Evolutionary conservation across 2,888 invertebrate genomes (phyloP).

Genomic region (Subacronicta megacephala): DNA sequence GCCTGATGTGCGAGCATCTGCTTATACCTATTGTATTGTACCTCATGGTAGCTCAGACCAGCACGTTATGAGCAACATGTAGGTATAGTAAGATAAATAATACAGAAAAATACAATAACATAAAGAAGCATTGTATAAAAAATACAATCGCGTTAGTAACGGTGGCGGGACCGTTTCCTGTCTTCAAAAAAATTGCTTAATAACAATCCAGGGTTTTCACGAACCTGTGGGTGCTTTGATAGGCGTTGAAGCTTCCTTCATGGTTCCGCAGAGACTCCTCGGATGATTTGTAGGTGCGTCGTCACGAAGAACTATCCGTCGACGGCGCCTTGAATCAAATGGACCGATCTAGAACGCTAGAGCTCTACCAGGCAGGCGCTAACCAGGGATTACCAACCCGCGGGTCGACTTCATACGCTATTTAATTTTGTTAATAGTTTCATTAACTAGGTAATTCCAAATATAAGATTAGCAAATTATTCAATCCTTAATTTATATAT

Average conservation of each 20-base stretch:
- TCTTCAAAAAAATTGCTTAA: not conserved
- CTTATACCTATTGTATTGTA: no score
- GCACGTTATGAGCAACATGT: no score
- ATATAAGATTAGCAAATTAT: no score
- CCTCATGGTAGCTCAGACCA: no score
- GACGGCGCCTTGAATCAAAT: conserved; percentile 16
- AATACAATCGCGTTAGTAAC: no score
- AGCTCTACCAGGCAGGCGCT: conserved; percentile 3
- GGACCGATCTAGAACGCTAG: conserved; percentile 15
- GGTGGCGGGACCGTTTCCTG: not conserved
- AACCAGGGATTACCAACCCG: conserved; percentile 20
- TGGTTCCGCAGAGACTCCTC: not conserved
- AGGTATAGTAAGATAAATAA: no score
- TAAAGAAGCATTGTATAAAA: no score
- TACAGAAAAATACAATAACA: no score
- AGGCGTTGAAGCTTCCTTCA: not conserved
- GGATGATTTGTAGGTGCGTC: not conserved
- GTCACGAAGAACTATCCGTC: not conserved
- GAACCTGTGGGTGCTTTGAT: not conserved
- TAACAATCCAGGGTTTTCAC: not conserved
- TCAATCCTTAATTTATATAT: no score
- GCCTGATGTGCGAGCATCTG: no score
- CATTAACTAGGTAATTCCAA: no score
- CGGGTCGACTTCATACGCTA: not conserved
- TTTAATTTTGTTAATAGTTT: no score